Conservation (phyloP, 1,140 invertebrate genomes). For the Heliothis virescens region DNA sequence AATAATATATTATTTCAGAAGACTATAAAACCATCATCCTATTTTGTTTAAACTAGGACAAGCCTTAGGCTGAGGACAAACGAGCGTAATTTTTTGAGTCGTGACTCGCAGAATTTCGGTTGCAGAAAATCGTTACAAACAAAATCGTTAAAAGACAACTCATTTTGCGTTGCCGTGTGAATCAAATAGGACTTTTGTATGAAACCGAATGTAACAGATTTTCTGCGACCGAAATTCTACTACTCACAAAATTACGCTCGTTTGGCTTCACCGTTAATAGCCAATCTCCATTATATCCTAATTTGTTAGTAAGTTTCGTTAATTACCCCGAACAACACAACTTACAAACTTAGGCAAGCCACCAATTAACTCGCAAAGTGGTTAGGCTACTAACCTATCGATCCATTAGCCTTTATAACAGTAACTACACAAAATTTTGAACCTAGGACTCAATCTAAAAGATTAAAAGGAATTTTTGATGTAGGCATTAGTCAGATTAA, state of each 20-base stretch:
- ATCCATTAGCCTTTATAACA: slow-evolving; percentile 2
- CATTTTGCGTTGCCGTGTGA: no score
- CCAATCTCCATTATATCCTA: background rate
- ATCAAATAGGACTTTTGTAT: no score
- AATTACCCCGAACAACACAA: slow-evolving; percentile 2
- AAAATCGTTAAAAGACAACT: no score
- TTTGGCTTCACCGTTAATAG: no score
- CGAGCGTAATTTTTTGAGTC: no score
- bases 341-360: slow-evolving; percentile 10
- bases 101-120: no score
- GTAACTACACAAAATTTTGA: background rate
- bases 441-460: slow-evolving; percentile 7
- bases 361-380: background rate
- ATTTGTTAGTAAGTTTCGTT: slow-evolving; percentile 10
- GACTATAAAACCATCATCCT: background rate
- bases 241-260: no score
- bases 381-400: slow-evolving; percentile 22
- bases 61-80: no score
- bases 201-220: no score
- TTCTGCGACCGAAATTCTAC: no score
- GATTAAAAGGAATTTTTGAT: background rate
- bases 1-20: no score
- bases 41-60: background rate
- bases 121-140: no score
- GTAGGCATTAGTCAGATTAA: background rate